phyloP scores from a whole-genome alignment of 2,888 invertebrate species.

The Toxonevra muliebris region DNA sequence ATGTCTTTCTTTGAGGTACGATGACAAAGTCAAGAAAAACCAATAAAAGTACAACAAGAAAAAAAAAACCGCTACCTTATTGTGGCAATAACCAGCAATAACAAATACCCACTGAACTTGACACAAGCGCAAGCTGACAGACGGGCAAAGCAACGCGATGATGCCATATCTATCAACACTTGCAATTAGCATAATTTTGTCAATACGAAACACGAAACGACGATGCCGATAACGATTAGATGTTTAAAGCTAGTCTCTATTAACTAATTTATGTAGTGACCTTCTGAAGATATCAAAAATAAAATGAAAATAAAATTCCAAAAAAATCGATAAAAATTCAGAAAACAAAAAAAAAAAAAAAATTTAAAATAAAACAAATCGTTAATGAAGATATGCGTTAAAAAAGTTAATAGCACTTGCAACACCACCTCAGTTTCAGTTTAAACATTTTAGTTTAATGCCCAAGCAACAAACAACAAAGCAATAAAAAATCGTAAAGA shows the following conservation, averaged over 20 bases:
- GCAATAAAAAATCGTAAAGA: too few relatives aligned
- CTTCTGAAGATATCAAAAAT: neutral
- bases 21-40: neutral
- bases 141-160: neutral
- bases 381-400: constrained; percentile 6
- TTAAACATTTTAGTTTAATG: neutral
- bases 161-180: constrained; percentile 24
- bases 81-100: neutral
- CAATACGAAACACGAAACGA: neutral
- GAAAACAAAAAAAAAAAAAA: too few relatives aligned
- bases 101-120: constrained; percentile 17
- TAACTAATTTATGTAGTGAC: neutral
- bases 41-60: neutral
- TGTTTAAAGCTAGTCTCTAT: too few relatives aligned
- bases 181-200: constrained; percentile 32
- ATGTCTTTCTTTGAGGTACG: neutral
- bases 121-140: constrained; percentile 13
- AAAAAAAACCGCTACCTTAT: neutral
- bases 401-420: constrained; percentile 8
- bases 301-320: too few relatives aligned
- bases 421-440: neutral
- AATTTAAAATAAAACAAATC: too few relatives aligned
- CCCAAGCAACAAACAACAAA: too few relatives aligned
- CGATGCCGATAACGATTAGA: too few relatives aligned
- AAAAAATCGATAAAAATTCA: too few relatives aligned